Conservation (phyloP, 2,888 invertebrate genomes). For the Ophioninae sp. region DNA sequence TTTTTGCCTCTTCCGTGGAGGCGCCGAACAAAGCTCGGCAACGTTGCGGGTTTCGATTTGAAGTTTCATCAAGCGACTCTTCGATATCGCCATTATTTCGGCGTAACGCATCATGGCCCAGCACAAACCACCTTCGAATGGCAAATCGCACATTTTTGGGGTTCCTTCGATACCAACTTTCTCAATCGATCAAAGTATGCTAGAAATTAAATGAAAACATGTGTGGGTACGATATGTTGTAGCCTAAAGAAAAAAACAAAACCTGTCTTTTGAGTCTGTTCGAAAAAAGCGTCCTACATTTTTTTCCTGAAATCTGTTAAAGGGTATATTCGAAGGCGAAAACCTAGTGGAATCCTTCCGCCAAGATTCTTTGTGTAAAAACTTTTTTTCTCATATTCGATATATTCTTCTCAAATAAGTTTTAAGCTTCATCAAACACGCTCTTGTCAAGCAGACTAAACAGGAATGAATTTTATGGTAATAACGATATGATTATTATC, state of each 20-base stretch:
- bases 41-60: conserved; percentile 39
- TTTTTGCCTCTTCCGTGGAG: neutral
- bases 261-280: neutral
- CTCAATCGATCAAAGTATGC: neutral
- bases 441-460: too few species aligned
- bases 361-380: too few species aligned
- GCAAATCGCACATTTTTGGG: conserved; percentile 40
- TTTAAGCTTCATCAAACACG: too few species aligned
- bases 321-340: too few species aligned
- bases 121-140: conserved; percentile 49
- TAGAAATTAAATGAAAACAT: conserved; percentile 4
- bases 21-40: conserved; percentile 11
- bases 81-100: conserved; percentile 56
- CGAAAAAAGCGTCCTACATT: neutral
- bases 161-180: neutral
- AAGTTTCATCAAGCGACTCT: conserved; percentile 46
- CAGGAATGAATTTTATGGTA: too few species aligned
- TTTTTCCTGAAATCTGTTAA: too few species aligned
- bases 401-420: neutral
- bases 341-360: too few species aligned
- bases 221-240: neutral
- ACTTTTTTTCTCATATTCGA: too few species aligned
- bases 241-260: conserved; percentile 9
- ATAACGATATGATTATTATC: neutral
- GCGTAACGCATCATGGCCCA: conserved; percentile 54